These are phyloP conservation scores for Aethes cnicana DNA, from an alignment of 2,888 invertebrate genomes.

Conservation along the genomic window DNA sequence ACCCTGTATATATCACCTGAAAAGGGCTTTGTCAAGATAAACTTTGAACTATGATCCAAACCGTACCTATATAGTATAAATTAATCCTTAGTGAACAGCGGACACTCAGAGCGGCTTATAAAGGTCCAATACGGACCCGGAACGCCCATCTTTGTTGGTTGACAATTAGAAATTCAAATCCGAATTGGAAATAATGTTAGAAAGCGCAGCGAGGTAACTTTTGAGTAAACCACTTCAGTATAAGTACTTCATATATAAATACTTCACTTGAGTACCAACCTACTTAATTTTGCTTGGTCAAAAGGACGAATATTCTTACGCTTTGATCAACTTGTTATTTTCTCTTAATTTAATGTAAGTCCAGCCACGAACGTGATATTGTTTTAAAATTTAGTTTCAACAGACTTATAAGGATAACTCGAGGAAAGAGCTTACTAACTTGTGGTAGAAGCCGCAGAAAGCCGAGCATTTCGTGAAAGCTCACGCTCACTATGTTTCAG, in stretches of 20 bases:
- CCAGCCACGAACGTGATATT: too few relatives aligned
- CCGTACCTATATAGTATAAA: constrained; percentile 10
- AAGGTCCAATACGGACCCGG: constrained; percentile 3
- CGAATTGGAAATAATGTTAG: constrained; percentile 9
- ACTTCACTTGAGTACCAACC: too few relatives aligned
- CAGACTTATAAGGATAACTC: too few relatives aligned
- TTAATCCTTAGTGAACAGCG: constrained; percentile 8
- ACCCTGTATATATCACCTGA: too few relatives aligned
- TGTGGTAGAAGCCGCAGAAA: background rate
- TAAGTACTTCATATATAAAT: too few relatives aligned
- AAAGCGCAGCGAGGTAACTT: background rate
- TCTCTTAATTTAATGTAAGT: too few relatives aligned
- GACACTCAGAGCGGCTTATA: constrained; percentile 14
- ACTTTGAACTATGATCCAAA: constrained; percentile 12
- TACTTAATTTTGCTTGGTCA: too few relatives aligned
- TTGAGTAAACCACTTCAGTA: too few relatives aligned
- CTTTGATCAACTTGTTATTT: too few relatives aligned
- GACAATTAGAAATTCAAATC: constrained; percentile 25
- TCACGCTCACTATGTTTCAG: background rate
- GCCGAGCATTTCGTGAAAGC: background rate
- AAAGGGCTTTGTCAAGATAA: constrained; percentile 8
- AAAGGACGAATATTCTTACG: too few relatives aligned
- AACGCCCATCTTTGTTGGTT: constrained; percentile 19
- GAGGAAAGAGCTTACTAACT: too few relatives aligned
- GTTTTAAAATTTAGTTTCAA: too few relatives aligned